phyloP scores from a whole-genome alignment of 2,888 invertebrate genomes.

The Helobdella robusta region DNA sequence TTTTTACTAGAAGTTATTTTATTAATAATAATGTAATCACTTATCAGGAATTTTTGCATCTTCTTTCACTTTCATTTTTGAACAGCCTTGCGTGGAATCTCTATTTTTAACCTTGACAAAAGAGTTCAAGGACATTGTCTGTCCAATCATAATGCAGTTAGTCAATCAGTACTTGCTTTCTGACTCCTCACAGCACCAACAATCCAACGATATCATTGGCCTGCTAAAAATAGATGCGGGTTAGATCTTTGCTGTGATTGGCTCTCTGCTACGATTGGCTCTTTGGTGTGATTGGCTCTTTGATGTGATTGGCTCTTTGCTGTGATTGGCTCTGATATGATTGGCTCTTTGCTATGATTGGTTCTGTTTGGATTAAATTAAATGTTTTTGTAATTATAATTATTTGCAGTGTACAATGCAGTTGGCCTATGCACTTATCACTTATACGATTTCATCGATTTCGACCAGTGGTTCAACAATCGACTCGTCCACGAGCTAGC shows the following conservation, averaged over 20 bases:
- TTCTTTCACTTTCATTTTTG: conserved; percentile 11
- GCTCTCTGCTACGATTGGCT: background rate
- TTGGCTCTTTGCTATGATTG: background rate
- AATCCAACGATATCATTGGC: conserved; percentile 65
- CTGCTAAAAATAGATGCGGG: conserved; percentile 77
- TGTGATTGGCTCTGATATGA: background rate
- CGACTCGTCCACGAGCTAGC: conserved; percentile 71
- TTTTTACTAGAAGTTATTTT: no score
- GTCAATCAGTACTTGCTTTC: no score
- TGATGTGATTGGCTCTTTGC: background rate
- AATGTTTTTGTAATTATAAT: conserved; percentile 2
- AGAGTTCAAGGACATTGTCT: conserved; percentile 64
- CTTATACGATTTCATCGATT: conserved; percentile 82
- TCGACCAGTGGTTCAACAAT: conserved; percentile 80
- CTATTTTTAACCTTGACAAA: conserved; percentile 74
- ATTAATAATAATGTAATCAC: no score
- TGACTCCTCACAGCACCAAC: no score
- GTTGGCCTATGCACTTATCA: conserved; percentile 79
- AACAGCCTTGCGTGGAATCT: conserved; percentile 75
- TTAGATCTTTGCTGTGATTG: conserved; percentile 32
- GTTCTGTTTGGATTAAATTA: background rate
- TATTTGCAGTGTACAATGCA: conserved; percentile 67
- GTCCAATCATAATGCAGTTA: conserved; percentile 64
- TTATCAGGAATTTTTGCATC: no score
- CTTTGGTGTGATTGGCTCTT: background rate